phyloP scores from a whole-genome alignment of 2,888 invertebrate species.

The Acrobasis suavella region DNA sequence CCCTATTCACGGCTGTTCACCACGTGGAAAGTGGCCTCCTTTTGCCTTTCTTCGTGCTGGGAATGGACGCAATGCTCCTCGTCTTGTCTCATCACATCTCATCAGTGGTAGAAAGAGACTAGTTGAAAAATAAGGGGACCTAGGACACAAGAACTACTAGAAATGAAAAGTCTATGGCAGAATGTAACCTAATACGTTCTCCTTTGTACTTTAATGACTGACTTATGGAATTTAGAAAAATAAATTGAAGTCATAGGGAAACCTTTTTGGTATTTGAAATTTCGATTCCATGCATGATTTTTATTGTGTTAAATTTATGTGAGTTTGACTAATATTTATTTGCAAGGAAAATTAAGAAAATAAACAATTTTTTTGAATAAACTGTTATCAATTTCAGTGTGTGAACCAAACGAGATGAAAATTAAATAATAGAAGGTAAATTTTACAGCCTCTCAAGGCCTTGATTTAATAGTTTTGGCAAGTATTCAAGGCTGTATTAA shows the following conservation, averaged over 20 bases:
- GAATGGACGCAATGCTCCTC: too few species aligned
- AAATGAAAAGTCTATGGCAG: too few species aligned
- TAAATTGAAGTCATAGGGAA: background rate
- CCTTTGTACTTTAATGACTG: too few species aligned
- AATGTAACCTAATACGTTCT: too few species aligned
- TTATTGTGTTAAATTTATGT: background rate
- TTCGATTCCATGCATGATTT: background rate
- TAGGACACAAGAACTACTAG: too few species aligned
- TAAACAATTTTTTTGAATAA: background rate
- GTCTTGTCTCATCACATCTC: too few species aligned
- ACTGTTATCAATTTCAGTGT: background rate
- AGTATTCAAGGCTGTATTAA: background rate
- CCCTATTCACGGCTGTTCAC: too few species aligned
- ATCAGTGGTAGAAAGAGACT: too few species aligned
- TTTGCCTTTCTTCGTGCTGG: too few species aligned
- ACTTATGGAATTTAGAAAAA: too few species aligned
- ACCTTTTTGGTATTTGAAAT: background rate
- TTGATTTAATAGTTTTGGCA: conserved; percentile 24
- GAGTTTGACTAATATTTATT: background rate
- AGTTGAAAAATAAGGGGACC: too few species aligned
- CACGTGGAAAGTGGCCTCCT: too few species aligned
- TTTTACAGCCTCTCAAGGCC: conserved; percentile 19
- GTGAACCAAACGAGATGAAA: background rate
- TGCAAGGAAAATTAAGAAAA: background rate
- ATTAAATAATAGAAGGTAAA: background rate